Percentiles rank a stretch among this genome's conserved stretches.
phyloP scores from a whole-genome alignment of 2,888 invertebrate species.

The Ametastegia equiseti region DNA sequence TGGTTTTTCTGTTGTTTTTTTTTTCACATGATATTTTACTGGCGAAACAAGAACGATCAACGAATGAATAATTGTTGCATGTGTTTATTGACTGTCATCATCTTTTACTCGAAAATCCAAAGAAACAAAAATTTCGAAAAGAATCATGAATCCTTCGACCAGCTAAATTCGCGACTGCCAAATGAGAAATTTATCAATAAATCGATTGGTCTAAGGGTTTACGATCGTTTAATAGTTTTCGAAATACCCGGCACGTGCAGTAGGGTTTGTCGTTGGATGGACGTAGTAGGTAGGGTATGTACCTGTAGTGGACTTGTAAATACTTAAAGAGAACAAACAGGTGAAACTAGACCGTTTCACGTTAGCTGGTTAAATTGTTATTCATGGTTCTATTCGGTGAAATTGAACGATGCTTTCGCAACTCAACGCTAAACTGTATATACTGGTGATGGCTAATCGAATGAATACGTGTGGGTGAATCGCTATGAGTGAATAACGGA shows the following conservation, averaged over 20 bases:
- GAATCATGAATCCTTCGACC: background rate
- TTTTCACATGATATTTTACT: too few relatives aligned
- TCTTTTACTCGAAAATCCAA: too few relatives aligned
- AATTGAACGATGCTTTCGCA: background rate
- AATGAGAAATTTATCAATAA: background rate
- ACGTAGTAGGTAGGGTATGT: too few relatives aligned
- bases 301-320: too few relatives aligned
- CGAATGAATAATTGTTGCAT: too few relatives aligned
- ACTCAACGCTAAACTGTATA: background rate
- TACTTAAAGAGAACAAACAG: too few relatives aligned
- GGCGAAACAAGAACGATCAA: too few relatives aligned
- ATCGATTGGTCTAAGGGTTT: background rate
- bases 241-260: background rate
- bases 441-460: constrained; percentile 1
- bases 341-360: background rate
- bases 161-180: background rate
- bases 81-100: too few relatives aligned
- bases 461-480: background rate
- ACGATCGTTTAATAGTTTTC: background rate
- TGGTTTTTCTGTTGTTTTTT: too few relatives aligned
- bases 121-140: background rate
- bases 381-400: background rate
- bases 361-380: background rate
- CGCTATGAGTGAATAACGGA: constrained; percentile 23
- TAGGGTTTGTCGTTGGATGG: too few relatives aligned